A percentile compares a stretch with the other conserved stretches of the same genome.
These are phyloP conservation scores for Pipa parva DNA, from an alignment of 2,113 vertebrate species.

Conservation along the genomic window DNA sequence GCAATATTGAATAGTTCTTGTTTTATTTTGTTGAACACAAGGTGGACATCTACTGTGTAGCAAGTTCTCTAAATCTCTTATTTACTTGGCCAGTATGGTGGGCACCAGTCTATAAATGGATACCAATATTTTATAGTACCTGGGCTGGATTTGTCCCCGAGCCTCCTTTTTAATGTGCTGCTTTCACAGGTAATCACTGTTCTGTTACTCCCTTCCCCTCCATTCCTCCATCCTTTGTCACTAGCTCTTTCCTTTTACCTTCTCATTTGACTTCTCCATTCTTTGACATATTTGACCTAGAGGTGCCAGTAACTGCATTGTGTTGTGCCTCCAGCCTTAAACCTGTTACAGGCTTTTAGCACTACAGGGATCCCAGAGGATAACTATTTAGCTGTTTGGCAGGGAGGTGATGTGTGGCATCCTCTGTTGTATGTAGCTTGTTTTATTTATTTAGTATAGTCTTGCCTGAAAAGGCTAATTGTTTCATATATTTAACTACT, in stretches of 20 bases:
- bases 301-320: neutral
- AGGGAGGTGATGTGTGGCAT: slow-evolving; percentile 1
- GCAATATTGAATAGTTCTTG: slow-evolving; percentile 83
- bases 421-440: slow-evolving; percentile 22
- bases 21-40: slow-evolving; percentile 11
- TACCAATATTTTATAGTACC: neutral
- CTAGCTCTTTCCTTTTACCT: slow-evolving; percentile 42
- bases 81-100: slow-evolving; percentile 78
- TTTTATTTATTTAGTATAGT: slow-evolving; percentile 28
- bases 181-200: slow-evolving; percentile 27
- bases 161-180: slow-evolving; percentile 17
- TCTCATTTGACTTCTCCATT: neutral
- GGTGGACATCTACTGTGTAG: slow-evolving; percentile 71
- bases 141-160: neutral
- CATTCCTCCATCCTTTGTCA: slow-evolving; percentile 40
- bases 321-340: slow-evolving; percentile 13
- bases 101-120: slow-evolving; percentile 9
- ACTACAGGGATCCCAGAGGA: slow-evolving; percentile 36
- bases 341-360: slow-evolving; percentile 25
- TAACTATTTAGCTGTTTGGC: slow-evolving; percentile 7
- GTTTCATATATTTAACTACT: slow-evolving; percentile 27
- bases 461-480: slow-evolving; percentile 15
- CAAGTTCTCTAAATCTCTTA: slow-evolving; percentile 62
- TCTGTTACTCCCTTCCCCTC: slow-evolving; percentile 8
- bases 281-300: slow-evolving; percentile 35